Evolutionary conservation across 2,888 invertebrate species (phyloP).

Genomic region (Nysson spinosus): DNA sequence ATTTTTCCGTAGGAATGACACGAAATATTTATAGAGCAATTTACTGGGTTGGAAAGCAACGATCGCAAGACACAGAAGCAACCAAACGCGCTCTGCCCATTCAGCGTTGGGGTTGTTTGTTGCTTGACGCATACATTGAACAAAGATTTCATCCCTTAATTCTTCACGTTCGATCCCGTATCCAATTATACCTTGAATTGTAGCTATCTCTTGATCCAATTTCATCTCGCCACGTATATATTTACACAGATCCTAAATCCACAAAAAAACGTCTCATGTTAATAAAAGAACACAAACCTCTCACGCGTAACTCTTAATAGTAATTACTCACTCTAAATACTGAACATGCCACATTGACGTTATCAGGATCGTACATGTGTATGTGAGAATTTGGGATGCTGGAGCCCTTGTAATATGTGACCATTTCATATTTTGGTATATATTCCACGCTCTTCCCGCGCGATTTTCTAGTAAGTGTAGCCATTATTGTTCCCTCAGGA

Average conservation of each 20-base stretch:
- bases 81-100: constrained; percentile 91
- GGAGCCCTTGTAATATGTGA: constrained; percentile 91
- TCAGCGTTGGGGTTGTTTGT: constrained; percentile 93
- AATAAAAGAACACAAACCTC: too few relatives aligned
- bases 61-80: constrained; percentile 91
- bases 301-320: background rate
- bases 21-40: constrained; percentile 87
- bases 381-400: constrained; percentile 95
- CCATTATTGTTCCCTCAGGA: constrained; percentile 92
- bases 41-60: constrained; percentile 96
- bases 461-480: constrained; percentile 88
- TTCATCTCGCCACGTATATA: constrained; percentile 94
- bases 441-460: constrained; percentile 86
- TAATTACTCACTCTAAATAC: constrained; percentile 88
- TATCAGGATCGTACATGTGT: constrained; percentile 96
- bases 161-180: constrained; percentile 95
- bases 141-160: constrained; percentile 93
- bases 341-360: constrained; percentile 91
- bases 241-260: constrained; percentile 88
- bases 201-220: constrained; percentile 87
- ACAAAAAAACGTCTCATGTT: too few relatives aligned
- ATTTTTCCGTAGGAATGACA: constrained; percentile 86
- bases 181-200: constrained; percentile 90
- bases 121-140: constrained; percentile 92
- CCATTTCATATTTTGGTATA: constrained; percentile 95